Percentiles rank a stretch among this genome's conserved stretches.
These are phyloP conservation scores for Andrena hattorfiana DNA, from an alignment of 2,888 invertebrate genomes.

Conservation along the genomic window DNA sequence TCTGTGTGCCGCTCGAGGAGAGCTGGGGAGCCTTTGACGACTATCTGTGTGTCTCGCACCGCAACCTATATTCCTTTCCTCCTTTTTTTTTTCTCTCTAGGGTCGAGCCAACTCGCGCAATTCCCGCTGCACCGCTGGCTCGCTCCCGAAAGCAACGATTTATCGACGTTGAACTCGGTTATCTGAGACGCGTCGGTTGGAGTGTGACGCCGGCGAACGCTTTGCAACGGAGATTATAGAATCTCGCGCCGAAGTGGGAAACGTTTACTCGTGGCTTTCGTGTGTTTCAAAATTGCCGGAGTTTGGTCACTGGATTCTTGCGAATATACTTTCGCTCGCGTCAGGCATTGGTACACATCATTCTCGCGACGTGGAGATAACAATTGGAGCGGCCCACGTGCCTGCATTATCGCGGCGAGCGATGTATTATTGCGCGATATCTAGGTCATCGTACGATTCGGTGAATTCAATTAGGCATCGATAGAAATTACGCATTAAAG, in stretches of 20 bases:
- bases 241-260: not conserved
- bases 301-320: slow-evolving; percentile 13
- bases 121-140: slow-evolving; percentile 12
- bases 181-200: not conserved
- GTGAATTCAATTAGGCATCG: not conserved
- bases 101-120: slow-evolving; percentile 36
- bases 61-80: slow-evolving; percentile 47
- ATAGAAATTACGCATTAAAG: not conserved
- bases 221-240: not conserved
- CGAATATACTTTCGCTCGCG: slow-evolving; percentile 6
- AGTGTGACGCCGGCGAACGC: not conserved
- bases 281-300: not conserved
- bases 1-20: slow-evolving; percentile 14
- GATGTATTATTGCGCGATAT: slow-evolving; percentile 6
- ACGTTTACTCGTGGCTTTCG: not conserved
- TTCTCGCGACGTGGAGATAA: slow-evolving; percentile 33
- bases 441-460: slow-evolving; percentile 21
- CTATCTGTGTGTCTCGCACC: slow-evolving; percentile 37
- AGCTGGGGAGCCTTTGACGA: slow-evolving; percentile 46
- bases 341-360: not conserved
- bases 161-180: not conserved
- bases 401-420: slow-evolving; percentile 37
- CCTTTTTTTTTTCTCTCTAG: not conserved
- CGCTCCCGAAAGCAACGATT: slow-evolving; percentile 20
- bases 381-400: slow-evolving; percentile 8